Evolutionary conservation across 2,797 vertebrate genomes (phyloP), one percentile per base, ranked within the genome.

Genomic region (Lates japonicus): DNA sequence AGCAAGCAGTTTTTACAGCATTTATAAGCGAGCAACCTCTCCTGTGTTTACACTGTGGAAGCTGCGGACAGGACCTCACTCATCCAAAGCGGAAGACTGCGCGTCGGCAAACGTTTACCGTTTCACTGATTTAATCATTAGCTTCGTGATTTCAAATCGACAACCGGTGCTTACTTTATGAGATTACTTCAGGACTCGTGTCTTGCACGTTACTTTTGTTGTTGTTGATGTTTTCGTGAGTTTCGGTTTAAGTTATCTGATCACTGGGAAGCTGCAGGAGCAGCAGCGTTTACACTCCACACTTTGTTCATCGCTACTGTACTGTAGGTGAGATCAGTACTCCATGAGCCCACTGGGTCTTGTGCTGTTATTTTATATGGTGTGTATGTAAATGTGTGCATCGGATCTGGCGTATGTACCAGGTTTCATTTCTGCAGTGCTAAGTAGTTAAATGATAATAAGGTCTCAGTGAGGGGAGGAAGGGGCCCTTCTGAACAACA

Each of bases 311-410:
- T 22, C 61, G 9, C 35, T 4, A 22, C 19, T 48, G 10, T n/a
- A 0, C 80, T 74, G 0, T 48, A 87, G 88, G 90, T 92, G 81
- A 90, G 86, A 78, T 39, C 17, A 61, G 9, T 5, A 8, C n/a
- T 25, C 1, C 22, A 17, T 9, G 46, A 49, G 29, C 22, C 10
- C 29, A 33, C 29, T 9, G 42, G 51, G n/a, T 9, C 41, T 20
- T 52, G 12, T 62, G 54, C 29, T 52, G 4, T 25, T 4, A 4
- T 35, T 31, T 33, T 20, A 20, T 39, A 8, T 57, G 5, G 20
- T 62, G 31, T 44, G 13, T 54, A 20, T 55, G 75, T 70, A 33
- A 25, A 14, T 1, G 2, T 51, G 19, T 65, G 39, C 12, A 0
- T 39, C 0, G 7, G 25, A 6, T 61, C 2, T 10, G 16, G 13